These are phyloP conservation scores for Rhyacophila brunnea DNA, from an alignment of 1,140 invertebrate species.

Conservation along the genomic window DNA sequence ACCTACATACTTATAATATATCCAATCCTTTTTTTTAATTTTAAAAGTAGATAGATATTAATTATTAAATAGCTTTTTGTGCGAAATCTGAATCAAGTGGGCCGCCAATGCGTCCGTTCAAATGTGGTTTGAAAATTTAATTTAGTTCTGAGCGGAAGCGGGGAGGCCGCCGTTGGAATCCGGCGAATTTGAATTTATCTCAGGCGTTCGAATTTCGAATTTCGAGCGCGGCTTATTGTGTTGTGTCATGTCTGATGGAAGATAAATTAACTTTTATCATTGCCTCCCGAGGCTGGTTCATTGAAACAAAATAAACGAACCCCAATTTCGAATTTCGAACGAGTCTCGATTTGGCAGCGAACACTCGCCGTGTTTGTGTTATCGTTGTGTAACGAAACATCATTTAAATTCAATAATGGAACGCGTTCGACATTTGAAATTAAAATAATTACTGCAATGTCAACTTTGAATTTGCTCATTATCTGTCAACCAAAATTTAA, in stretches of 20 bases:
- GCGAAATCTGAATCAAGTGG: too few relatives aligned
- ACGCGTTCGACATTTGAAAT: too few relatives aligned
- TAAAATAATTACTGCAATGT: too few relatives aligned
- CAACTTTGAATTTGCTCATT: too few relatives aligned
- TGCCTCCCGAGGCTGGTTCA: slow-evolving; percentile 9
- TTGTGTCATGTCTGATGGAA: slow-evolving; percentile 36
- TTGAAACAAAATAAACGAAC: slow-evolving; percentile 11
- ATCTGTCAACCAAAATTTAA: too few relatives aligned
- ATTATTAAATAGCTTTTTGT: too few relatives aligned
- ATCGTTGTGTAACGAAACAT: too few relatives aligned
- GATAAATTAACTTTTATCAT: slow-evolving; percentile 36
- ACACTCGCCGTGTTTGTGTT: too few relatives aligned
- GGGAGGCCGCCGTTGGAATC: slow-evolving; percentile 23
- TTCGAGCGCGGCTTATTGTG: slow-evolving; percentile 31
- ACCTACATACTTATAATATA: too few relatives aligned
- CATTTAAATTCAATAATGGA: too few relatives aligned
- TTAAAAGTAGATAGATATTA: too few relatives aligned
- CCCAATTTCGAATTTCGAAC: background rate
- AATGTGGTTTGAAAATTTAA: slow-evolving; percentile 36
- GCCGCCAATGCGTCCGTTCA: slow-evolving; percentile 11
- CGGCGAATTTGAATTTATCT: slow-evolving; percentile 36
- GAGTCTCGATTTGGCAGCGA: slow-evolving; percentile 4
- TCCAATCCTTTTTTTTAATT: too few relatives aligned
- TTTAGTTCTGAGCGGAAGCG: slow-evolving; percentile 28
- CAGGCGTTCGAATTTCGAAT: slow-evolving; percentile 29